Evolutionary conservation across 2,888 invertebrate species (phyloP).

Genomic region (Elmis aenea): DNA sequence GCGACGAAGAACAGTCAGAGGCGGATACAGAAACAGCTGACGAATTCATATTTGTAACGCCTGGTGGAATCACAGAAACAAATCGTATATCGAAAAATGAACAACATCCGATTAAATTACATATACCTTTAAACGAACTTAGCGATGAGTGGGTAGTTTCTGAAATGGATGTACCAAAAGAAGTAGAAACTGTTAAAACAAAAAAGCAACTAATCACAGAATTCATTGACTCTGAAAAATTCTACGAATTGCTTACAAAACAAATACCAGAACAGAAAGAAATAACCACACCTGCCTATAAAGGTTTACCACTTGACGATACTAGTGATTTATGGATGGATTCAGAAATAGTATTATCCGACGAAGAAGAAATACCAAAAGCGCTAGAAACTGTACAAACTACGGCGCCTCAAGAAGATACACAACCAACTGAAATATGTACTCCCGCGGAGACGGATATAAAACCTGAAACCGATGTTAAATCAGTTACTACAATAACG

Average conservation of each 20-base stretch:
- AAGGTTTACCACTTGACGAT: constrained; percentile 29
- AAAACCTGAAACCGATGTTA: constrained; percentile 9
- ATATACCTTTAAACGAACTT: no score
- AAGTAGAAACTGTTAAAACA: no score
- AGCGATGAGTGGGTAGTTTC: no score
- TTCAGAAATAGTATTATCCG: constrained; percentile 38
- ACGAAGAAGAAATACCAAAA: constrained; percentile 31
- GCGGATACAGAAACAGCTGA: constrained; percentile 26
- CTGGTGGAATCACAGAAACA: constrained; percentile 6
- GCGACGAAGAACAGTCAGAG: constrained; percentile 15
- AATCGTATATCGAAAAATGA: no score
- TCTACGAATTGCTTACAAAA: no score
- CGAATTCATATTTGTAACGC: constrained; percentile 32
- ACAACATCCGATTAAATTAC: no score
- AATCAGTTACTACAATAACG: constrained; percentile 9
- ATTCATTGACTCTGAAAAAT: no score
- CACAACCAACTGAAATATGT: neutral
- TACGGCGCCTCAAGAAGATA: neutral
- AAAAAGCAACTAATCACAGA: no score
- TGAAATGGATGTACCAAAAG: no score
- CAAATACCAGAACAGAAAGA: constrained; percentile 1
- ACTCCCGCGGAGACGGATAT: neutral
- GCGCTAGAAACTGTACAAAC: neutral
- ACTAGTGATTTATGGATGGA: constrained; percentile 26
- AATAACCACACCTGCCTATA: constrained; percentile 22